Evolutionary conservation across 1,140 invertebrate genomes (phyloP).

Genomic region (Bombus soroeensis): DNA sequence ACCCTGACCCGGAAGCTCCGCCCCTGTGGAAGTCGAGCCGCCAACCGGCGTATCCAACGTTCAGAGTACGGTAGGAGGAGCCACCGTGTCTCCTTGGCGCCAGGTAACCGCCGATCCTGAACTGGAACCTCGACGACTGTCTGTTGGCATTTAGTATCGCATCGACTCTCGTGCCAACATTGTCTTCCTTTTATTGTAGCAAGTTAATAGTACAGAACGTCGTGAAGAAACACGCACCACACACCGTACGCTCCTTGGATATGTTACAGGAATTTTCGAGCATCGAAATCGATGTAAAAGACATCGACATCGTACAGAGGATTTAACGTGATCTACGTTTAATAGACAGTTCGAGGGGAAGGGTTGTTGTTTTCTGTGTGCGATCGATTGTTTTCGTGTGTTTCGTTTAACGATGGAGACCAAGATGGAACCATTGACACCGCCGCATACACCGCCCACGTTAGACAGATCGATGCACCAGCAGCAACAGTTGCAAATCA

Average conservation of each 20-base stretch:
- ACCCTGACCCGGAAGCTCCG: slow-evolving; percentile 76
- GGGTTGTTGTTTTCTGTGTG: background rate
- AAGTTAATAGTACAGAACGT: no score
- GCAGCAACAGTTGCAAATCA: slow-evolving; percentile 54
- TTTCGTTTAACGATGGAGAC: slow-evolving; percentile 34
- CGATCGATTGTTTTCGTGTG: background rate
- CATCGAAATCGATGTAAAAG: background rate
- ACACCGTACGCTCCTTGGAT: background rate
- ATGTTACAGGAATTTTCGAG: no score
- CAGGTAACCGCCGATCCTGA: slow-evolving; percentile 69
- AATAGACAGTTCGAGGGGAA: background rate
- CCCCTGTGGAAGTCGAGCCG: slow-evolving; percentile 76
- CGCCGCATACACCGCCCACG: slow-evolving; percentile 89
- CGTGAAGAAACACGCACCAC: no score
- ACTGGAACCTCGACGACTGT: slow-evolving; percentile 33
- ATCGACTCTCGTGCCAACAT: slow-evolving; percentile 71
- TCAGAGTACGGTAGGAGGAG: slow-evolving; percentile 75
- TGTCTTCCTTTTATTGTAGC: slow-evolving; percentile 67
- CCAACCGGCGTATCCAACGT: slow-evolving; percentile 76
- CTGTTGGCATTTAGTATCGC: slow-evolving; percentile 70
- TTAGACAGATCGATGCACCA: slow-evolving; percentile 60
- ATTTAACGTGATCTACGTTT: background rate
- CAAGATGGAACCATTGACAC: slow-evolving; percentile 84
- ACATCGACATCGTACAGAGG: background rate
- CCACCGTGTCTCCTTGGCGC: slow-evolving; percentile 66